Evolutionary conservation across 2,797 vertebrate genomes (phyloP), one percentile per base, ranked within the genome.

Genomic region (Hipposideros larvatus): DNA sequence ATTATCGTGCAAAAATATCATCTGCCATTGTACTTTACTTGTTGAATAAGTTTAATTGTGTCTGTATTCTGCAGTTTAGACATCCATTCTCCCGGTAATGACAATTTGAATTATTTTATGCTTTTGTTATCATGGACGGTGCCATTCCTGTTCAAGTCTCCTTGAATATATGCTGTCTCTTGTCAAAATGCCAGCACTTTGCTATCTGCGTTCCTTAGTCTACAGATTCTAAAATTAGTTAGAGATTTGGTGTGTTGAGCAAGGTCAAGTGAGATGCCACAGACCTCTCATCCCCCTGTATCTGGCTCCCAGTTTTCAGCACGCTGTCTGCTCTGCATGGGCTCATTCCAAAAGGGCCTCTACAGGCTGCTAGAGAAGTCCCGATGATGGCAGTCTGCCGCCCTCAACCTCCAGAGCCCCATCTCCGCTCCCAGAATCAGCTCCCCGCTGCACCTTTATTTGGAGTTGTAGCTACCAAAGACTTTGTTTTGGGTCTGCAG

Each of bases 321-420:
- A 53, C 15, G 8, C 24, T 73, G 21, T 11, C 7, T 57, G 0
- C 2, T 10, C 61, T 4, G 3, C 34, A 0, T 13, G 21, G 5
- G 5, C 21, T 90, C 16, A 9, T 78, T 88, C 14, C 5, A 26
- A 78, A 73, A 41, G 11, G 15, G 2, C 28, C 7, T 90, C 24
- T 9, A 4, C 18, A 6, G 71, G 4, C 24, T 91, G 4, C 4
- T 1, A 5, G 7, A 82, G 22, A 41, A 71, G 46, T 4, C 57
- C 21, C 41, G 11, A 6, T 37, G 21, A 34, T 9, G 61, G 19
- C 1, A 55, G 34, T 24, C 3, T 26, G 8, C 5, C 41, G 21
- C 4, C 1, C 2, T 66, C 2, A 34, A 63, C 9, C 11, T 37
- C 1, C 7, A 53, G 8, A 84, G 26, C 5, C 24, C 31, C 2